These are phyloP conservation scores for Acleris laterana DNA, from an alignment of 2,888 invertebrate genomes.

Conservation along the genomic window DNA sequence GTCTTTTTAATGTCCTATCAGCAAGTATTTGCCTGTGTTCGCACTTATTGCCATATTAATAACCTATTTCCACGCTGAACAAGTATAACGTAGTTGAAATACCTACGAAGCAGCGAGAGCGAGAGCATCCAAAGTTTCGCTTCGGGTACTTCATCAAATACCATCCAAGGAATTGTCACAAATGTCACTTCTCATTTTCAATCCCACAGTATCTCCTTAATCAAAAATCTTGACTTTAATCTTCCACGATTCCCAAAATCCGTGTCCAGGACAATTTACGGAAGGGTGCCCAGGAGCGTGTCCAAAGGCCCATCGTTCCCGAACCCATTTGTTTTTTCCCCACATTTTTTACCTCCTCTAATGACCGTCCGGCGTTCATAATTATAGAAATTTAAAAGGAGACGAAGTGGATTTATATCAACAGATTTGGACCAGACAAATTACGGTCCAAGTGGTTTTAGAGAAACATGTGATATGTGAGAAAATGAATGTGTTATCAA, in stretches of 20 bases:
- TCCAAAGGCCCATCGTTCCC: constrained; percentile 44
- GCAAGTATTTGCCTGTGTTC: no score
- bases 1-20: no score
- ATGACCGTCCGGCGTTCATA: constrained; percentile 43
- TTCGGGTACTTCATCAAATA: not conserved
- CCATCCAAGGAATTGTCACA: not conserved
- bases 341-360: constrained; percentile 44
- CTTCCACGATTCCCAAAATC: constrained; percentile 33
- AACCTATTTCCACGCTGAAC: no score
- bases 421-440: constrained; percentile 35
- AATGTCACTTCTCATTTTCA: not conserved
- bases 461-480: constrained; percentile 14
- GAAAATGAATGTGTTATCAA: constrained; percentile 5
- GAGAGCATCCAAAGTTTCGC: no score
- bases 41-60: no score
- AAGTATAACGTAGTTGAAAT: no score
- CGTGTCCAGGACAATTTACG: constrained; percentile 42
- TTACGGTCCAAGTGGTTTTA: constrained; percentile 25
- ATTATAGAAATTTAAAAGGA: constrained; percentile 36
- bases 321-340: constrained; percentile 32
- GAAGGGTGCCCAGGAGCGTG: constrained; percentile 42
- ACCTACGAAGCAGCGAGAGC: no score
- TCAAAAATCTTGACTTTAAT: constrained; percentile 21
- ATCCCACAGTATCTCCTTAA: not conserved
- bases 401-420: constrained; percentile 36